Conservation (phyloP, 2,797 vertebrate genomes). For the Urophycis tenuis region DNA sequence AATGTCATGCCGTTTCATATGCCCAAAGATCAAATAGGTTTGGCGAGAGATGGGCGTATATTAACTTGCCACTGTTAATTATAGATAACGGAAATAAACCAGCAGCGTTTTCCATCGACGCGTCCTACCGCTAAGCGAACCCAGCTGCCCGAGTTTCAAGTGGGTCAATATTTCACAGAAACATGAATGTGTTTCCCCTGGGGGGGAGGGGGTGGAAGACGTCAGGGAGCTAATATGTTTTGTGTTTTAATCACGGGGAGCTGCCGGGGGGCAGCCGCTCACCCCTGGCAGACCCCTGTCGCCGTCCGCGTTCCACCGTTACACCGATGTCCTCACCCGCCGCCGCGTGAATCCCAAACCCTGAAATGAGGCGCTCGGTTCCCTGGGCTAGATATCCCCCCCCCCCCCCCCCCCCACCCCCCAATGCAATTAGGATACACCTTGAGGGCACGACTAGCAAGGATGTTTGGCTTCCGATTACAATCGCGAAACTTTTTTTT, state of each 20-base stretch:
- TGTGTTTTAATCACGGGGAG: background rate
- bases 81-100: background rate
- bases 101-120: background rate
- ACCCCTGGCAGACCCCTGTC: background rate
- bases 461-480: conserved; percentile 7
- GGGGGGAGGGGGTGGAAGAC: too few relatives aligned
- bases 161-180: background rate
- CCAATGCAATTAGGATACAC: conserved; percentile 11
- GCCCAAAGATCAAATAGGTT: background rate
- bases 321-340: conserved; percentile 1
- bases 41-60: background rate
- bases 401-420: too few relatives aligned
- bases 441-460: conserved; percentile 16
- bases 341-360: background rate
- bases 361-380: conserved; percentile 22
- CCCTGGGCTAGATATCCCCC: conserved; percentile 28
- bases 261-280: background rate
- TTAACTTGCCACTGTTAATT: background rate
- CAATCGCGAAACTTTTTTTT: background rate
- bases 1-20: background rate
- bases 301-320: background rate
- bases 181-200: background rate
- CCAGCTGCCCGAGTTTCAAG: background rate
- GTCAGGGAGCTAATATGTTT: background rate
- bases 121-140: background rate